phyloP scores from a whole-genome alignment of 2,113 vertebrate genomes.

The Barnardius zonarius region DNA sequence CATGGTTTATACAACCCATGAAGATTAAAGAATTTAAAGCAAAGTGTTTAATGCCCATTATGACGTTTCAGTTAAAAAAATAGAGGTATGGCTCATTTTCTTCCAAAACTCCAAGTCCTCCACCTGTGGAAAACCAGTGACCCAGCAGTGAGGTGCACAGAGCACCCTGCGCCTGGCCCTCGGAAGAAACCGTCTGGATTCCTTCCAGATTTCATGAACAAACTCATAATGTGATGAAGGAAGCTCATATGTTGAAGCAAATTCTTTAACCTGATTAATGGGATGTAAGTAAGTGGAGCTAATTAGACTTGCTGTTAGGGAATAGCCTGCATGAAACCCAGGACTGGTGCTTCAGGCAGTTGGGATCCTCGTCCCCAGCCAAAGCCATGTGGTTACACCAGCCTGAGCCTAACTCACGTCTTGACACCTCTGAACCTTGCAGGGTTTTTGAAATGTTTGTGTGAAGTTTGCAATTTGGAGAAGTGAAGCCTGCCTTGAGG shows the following conservation, averaged over 20 bases:
- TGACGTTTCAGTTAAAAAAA: background rate
- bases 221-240: constrained; percentile 2
- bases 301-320: constrained; percentile 11
- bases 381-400: background rate
- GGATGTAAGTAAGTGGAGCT: constrained; percentile 56
- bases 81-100: background rate
- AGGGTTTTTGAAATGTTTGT: background rate
- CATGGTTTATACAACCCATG: background rate
- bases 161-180: background rate
- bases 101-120: background rate
- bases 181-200: background rate
- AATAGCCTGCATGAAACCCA: background rate
- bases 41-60: background rate
- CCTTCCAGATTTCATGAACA: constrained; percentile 18
- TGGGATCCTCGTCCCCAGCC: background rate
- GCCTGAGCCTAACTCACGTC: background rate
- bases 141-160: background rate
- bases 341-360: rapidly evolving
- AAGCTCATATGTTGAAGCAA: constrained; percentile 25
- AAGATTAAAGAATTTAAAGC: background rate
- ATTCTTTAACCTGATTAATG: constrained; percentile 64
- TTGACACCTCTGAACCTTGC: background rate
- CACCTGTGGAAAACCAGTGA: background rate
- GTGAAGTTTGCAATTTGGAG: background rate
- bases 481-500: background rate